These are phyloP conservation scores for Halcyon smyrnensis DNA, from an alignment of 2,797 vertebrate genomes.

Conservation along the genomic window DNA sequence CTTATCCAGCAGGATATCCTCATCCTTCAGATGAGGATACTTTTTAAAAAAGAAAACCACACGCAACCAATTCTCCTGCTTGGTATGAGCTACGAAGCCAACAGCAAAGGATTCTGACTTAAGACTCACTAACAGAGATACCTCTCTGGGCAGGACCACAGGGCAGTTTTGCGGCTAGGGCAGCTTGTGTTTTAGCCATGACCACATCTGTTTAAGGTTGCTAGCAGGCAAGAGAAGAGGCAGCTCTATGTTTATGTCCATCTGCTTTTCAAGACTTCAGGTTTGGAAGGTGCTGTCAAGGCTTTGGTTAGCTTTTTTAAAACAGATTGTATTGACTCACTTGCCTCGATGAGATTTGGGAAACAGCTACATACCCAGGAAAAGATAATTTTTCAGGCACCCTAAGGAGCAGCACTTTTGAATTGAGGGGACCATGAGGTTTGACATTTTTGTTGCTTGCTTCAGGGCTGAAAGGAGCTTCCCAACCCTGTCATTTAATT, in stretches of 20 bases:
- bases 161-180: neutral
- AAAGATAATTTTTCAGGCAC: neutral
- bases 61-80: neutral
- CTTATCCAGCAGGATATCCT: neutral
- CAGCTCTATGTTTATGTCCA: accelerated
- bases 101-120: neutral
- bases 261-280: neutral
- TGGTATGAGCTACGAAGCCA: neutral
- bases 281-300: neutral
- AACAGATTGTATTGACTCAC: neutral
- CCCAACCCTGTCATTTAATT: constrained; percentile 9
- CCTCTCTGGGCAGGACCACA: neutral
- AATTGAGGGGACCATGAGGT: neutral
- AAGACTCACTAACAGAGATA: neutral
- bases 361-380: neutral
- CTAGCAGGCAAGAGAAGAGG: neutral
- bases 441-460: neutral
- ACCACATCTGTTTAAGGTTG: neutral
- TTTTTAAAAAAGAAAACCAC: neutral
- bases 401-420: neutral
- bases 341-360: neutral
- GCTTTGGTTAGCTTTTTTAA: neutral
- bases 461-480: constrained; percentile 10
- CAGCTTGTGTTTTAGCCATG: neutral
- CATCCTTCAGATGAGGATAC: neutral